Evolutionary conservation across 2,888 invertebrate genomes (phyloP), one percentile per base, ranked within the genome.

Genomic region (Scaptomyza polygonia): DNA sequence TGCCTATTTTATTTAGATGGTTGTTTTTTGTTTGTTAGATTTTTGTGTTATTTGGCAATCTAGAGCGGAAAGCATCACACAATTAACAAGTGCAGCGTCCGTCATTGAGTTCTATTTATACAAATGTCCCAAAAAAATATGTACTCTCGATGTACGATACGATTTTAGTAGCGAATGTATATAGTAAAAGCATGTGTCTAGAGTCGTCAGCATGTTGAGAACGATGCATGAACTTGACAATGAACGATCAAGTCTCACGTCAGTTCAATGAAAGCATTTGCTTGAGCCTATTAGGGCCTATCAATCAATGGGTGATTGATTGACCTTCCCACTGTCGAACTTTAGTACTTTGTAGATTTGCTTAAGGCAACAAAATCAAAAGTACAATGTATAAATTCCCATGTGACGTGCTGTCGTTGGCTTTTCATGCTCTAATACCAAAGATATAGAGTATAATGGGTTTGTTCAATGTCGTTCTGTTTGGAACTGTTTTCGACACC

Each of bases 31-130:
- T 27, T 48, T 36, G 1, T 18, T 16, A 42, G 6, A n/a, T 27
- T 39, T 36, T 52, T 45, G 25, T 25, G 25, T 16, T 59, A 75
- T 77, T 83, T 82, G 82, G 82, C 82, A 81, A 56, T 61, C 52
- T 63, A 53, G 57, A 56, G 52, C 82, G 82, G 81, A 84, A 82
- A 86, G 59, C 67, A 64, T 36, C 39, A 54, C 56, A 55, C 42
- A 66, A 67, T 51, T 44, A 75, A 77, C 74, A 77, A 79, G 77
- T 77, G 55, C 62, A 61, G 53, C 65, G 66, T 48, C 61, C 66
- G 73, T 52, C 82, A 84, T 81, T 82, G 82, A 69, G 59, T 64
- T 80, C 71, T 82, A 82, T 82, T 82, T 82, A 39, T 39, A 39
- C 16, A 76, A 86, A 73, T 57, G 42, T 45, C 30, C 25, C 29